phyloP scores from a whole-genome alignment of 1,140 invertebrate species.

The Nomia melanderi region DNA sequence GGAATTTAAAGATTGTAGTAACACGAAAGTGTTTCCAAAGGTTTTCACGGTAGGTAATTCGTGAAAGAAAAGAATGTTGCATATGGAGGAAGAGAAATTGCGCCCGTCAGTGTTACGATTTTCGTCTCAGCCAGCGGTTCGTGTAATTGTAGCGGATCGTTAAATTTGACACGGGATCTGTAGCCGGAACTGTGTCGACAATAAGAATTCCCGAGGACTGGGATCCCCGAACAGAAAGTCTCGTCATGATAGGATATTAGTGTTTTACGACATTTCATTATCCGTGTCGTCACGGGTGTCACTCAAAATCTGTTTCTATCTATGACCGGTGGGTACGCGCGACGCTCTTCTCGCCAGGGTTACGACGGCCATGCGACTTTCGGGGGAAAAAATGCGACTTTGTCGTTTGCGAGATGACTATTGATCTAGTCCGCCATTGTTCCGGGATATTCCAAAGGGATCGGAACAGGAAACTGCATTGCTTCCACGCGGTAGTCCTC shows the following conservation, averaged over 20 bases:
- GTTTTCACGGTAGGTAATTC: no score
- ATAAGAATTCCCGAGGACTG: slow-evolving; percentile 50
- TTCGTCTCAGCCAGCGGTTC: not conserved
- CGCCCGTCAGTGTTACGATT: not conserved
- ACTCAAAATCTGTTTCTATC: slow-evolving; percentile 54
- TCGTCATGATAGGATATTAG: slow-evolving; percentile 77
- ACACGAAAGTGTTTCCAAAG: no score
- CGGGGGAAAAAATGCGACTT: slow-evolving; percentile 13
- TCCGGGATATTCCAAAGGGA: slow-evolving; percentile 40
- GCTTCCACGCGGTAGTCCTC: slow-evolving; percentile 2
- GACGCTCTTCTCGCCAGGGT: not conserved
- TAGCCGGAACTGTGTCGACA: slow-evolving; percentile 61
- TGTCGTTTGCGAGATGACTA: slow-evolving; percentile 41
- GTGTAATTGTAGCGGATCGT: not conserved
- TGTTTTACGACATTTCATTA: slow-evolving; percentile 76
- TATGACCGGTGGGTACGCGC: not conserved
- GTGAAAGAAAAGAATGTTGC: no score
- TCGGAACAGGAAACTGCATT: slow-evolving; percentile 29
- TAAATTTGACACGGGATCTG: slow-evolving; percentile 61
- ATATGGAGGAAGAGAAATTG: no score
- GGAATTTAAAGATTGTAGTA: no score
- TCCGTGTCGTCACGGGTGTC: slow-evolving; percentile 73
- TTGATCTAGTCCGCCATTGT: slow-evolving; percentile 56
- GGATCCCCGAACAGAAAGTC: slow-evolving; percentile 27
- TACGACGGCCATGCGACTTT: not conserved